Conservation (phyloP, 2,888 invertebrate species). For the Blastobasis adustella region DNA sequence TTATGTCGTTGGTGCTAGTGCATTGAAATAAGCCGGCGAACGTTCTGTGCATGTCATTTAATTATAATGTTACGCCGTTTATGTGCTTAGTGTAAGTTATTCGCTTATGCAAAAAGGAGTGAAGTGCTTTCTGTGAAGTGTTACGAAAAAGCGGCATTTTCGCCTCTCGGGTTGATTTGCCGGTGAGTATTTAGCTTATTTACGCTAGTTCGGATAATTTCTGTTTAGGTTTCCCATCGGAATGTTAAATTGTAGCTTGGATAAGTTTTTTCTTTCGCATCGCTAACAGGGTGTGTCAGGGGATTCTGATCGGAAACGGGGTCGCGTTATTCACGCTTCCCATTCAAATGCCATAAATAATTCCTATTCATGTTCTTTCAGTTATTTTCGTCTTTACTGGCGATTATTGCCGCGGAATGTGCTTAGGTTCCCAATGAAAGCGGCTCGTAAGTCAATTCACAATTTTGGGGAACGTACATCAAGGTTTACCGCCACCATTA, state of each 20-base stretch:
- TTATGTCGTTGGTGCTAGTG: conserved; percentile 69
- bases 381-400: too few relatives aligned
- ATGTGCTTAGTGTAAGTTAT: conserved; percentile 66
- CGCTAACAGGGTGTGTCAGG: conserved; percentile 59
- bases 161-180: conserved; percentile 45
- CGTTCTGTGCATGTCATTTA: conserved; percentile 56
- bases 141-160: conserved; percentile 34
- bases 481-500: too few relatives aligned
- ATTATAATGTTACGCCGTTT: conserved; percentile 54
- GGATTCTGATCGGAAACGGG: conserved; percentile 21
- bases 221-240: conserved; percentile 34
- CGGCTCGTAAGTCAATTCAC: too few relatives aligned
- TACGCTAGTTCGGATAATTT: too few relatives aligned
- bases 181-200: conserved; percentile 47
- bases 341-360: too few relatives aligned
- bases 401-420: too few relatives aligned
- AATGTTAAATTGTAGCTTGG: conserved; percentile 20
- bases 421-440: background rate
- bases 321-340: conserved; percentile 39
- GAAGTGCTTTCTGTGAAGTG: conserved; percentile 44
- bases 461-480: too few relatives aligned
- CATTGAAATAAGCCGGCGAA: conserved; percentile 45
- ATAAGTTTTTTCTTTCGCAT: conserved; percentile 21
- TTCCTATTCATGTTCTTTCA: too few relatives aligned
- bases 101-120: conserved; percentile 43